Conservation (phyloP, 2,113 vertebrate genomes). For the Xyliphius kryptos region DNA sequence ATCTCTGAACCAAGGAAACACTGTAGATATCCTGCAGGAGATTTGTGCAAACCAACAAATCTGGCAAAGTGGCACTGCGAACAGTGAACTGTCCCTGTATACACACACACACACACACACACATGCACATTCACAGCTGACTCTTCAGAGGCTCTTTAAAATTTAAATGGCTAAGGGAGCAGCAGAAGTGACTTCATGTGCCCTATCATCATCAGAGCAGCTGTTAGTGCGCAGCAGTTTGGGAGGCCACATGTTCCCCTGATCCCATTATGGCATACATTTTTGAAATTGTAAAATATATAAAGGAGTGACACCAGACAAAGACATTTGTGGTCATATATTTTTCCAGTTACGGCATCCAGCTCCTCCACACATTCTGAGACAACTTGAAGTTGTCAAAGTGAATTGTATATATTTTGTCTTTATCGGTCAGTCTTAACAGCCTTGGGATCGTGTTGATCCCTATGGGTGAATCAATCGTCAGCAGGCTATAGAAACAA, state of each 20-base stretch:
- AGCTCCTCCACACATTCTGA: no score
- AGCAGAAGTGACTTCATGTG: constrained; percentile 31
- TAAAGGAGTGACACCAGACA: constrained; percentile 6
- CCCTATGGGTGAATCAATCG: constrained; percentile 27
- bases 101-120: constrained; percentile 13
- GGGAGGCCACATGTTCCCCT: constrained; percentile 16
- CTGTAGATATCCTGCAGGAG: no score
- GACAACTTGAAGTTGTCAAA: no score
- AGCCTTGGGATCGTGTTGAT: constrained; percentile 16
- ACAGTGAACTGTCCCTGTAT: constrained; percentile 2
- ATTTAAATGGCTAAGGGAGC: constrained; percentile 62
- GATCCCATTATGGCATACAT: constrained; percentile 17
- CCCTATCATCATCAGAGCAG: constrained; percentile 50
- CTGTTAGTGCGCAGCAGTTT: constrained; percentile 48
- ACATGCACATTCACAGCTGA: constrained; percentile 68
- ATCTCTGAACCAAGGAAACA: constrained; percentile 5
- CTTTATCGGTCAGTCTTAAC: constrained; percentile 18
- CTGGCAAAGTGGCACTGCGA: background rate
- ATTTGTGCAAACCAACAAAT: constrained; percentile 1
- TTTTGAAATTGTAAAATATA: constrained; percentile 29
- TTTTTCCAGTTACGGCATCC: no score
- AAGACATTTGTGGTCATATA: no score
- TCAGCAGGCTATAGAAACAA: constrained; percentile 33
- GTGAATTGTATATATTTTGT: constrained; percentile 14
- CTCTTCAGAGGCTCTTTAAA: constrained; percentile 61